Evolutionary conservation across 2,888 invertebrate genomes (phyloP).

Genomic region (Hypena proboscidalis): DNA sequence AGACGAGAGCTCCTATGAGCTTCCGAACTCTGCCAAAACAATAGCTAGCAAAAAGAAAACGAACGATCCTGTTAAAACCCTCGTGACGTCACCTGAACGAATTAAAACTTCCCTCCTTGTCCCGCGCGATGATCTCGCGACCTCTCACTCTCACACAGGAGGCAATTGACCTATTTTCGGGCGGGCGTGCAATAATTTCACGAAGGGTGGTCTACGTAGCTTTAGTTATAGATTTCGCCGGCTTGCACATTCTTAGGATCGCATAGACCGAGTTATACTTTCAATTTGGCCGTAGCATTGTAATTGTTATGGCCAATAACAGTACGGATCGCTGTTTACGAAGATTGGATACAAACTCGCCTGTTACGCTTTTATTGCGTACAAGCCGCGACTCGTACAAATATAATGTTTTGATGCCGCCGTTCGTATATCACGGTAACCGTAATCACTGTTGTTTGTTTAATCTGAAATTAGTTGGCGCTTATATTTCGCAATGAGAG

Average conservation of each 20-base stretch:
- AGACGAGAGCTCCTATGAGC: constrained; percentile 49
- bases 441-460: constrained; percentile 60
- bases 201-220: constrained; percentile 68
- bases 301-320: constrained; percentile 59
- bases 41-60: constrained; percentile 70
- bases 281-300: constrained; percentile 51
- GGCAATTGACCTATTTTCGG: constrained; percentile 84
- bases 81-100: constrained; percentile 82
- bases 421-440: constrained; percentile 40
- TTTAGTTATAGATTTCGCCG: constrained; percentile 64
- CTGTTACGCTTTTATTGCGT: constrained; percentile 51
- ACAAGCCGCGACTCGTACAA: constrained; percentile 32
- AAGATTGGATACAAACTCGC: constrained; percentile 52
- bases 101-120: constrained; percentile 71
- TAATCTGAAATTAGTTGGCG: constrained; percentile 55
- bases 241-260: constrained; percentile 69
- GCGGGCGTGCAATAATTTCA: constrained; percentile 79
- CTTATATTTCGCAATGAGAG: constrained; percentile 44
- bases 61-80: constrained; percentile 70
- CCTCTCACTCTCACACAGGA: constrained; percentile 66
- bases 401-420: constrained; percentile 41
- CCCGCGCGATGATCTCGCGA: constrained; percentile 54
- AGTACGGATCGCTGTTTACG: constrained; percentile 49
- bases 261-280: constrained; percentile 56
- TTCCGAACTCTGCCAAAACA: constrained; percentile 65